Base-by-base conservation (phyloP, 2,113 vertebrate species). In the Poeciliopsis prolifica region DNA sequence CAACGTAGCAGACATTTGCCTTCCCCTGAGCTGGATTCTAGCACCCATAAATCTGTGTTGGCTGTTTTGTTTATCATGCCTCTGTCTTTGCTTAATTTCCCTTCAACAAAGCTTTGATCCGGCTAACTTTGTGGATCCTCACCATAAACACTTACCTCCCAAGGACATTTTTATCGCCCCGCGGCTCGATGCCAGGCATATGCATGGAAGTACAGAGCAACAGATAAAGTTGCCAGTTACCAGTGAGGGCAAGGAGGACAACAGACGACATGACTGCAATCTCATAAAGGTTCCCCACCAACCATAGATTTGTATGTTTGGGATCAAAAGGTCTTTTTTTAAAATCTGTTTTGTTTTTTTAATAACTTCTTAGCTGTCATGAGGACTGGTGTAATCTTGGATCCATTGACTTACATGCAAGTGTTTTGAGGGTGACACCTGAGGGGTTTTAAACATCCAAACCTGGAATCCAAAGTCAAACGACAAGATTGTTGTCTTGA, bases 41-140 rank as follows among this genome's bases (percentile, higher is more conserved):
- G 42, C 81, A 79, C 74, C 76, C 68, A 81, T 93, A 94, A 92
- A 95, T 90, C 76, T 42, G 77, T 78, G 48, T 63, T 67, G 74
- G 76, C 76, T 75, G 48, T 75, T 85, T 86, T 94, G 88, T 91
- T 92, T 88, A 84, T 86, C 83, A 82, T 80, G 88, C 80, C 87
- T 83, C 77, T 80, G 86, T 82, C 71, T 80, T 83, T 85, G 67
- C 73, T 86, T 88, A 77, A 87, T 81, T 77, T 78, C 80, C 63
- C 86, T 82, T 88, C 82, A 81, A 70, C 80, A 30, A 76, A 74
- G 88, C 93, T 94, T 94, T 95, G 93, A 94, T 94, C 92, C 80
- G 60, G 73, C 81, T 78, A 88, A 85, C 86, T 88, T 89, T 87
- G 86, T 78, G 86, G 84, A 93, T 93, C 85, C 89, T 93, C 90